phyloP scores from a whole-genome alignment of 1,140 invertebrate species.

The Tyrophagus putrescentiae region DNA sequence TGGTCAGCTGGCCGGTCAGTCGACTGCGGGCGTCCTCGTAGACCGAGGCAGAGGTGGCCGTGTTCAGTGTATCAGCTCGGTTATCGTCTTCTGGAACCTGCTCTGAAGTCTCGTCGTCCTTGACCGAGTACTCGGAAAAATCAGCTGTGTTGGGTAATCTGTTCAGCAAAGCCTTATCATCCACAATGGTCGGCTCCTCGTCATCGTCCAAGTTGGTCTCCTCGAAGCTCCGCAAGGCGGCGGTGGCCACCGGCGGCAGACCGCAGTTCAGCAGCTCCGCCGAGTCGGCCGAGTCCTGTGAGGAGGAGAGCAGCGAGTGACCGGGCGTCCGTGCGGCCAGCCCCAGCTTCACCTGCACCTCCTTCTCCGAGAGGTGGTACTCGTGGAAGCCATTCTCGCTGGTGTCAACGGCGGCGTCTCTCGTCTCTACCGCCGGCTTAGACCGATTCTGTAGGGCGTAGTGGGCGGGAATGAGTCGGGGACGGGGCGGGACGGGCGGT shows the following conservation, averaged over 20 bases:
- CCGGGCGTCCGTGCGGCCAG: no score
- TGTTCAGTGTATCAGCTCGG: no score
- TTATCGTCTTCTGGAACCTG: background rate
- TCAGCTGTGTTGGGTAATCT: background rate
- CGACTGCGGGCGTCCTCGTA: constrained; percentile 1
- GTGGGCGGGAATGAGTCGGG: constrained; percentile 4
- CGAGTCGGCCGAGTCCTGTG: constrained; percentile 1
- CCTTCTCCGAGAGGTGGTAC: constrained; percentile 9
- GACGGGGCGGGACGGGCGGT: constrained; percentile 13
- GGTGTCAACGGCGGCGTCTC: constrained; percentile 10
- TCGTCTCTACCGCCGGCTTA: background rate
- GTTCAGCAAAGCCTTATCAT: no score
- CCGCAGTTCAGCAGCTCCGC: background rate
- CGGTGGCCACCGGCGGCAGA: background rate
- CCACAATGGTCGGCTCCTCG: constrained; percentile 10
- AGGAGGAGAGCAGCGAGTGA: background rate
- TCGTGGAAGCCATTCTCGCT: constrained; percentile 1
- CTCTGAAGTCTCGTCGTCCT: background rate
- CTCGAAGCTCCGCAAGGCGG: background rate
- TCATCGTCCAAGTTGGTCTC: constrained; percentile 4
- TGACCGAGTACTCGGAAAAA: background rate
- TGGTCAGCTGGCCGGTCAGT: background rate
- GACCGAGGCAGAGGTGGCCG: background rate
- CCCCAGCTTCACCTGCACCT: constrained; percentile 3
- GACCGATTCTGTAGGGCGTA: background rate